Conservation (phyloP, 2,888 invertebrate species). For the Chrysopilus asiliformis region DNA sequence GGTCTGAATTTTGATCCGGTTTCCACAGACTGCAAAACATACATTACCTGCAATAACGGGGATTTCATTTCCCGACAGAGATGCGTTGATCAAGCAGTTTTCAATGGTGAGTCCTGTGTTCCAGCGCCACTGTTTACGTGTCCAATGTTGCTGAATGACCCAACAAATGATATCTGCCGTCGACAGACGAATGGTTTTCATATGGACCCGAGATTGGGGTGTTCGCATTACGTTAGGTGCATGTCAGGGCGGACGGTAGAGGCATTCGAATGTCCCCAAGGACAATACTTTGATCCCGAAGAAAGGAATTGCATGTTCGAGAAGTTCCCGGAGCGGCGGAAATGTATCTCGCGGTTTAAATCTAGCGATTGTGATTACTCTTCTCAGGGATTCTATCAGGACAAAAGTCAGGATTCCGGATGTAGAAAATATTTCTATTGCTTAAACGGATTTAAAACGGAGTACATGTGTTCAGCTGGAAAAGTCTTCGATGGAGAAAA, state of each 20-base stretch:
- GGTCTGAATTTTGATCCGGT: conserved; percentile 27
- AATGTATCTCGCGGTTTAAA: conserved; percentile 18
- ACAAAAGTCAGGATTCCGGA: conserved; percentile 30
- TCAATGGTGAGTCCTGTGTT: conserved; percentile 27
- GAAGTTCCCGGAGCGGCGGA: conserved; percentile 18
- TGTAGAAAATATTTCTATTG: conserved; percentile 46
- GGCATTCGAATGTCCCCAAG: conserved; percentile 21
- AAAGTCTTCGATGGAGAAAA: conserved; percentile 45
- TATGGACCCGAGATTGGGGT: conserved; percentile 25
- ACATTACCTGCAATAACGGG: conserved; percentile 25
- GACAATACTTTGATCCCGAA: conserved; percentile 27
- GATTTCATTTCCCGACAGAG: conserved; percentile 19
- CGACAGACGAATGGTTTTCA: conserved; percentile 40
- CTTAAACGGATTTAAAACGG: conserved; percentile 39
- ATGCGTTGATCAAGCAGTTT: conserved; percentile 25
- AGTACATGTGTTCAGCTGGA: conserved; percentile 37
- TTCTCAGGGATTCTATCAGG: conserved; percentile 35
- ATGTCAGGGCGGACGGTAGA: conserved; percentile 20
- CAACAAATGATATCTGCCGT: conserved; percentile 30
- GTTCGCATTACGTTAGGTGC: conserved; percentile 29
- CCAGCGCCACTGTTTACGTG: conserved; percentile 22
- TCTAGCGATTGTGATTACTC: conserved; percentile 21
- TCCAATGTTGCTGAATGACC: conserved; percentile 12
- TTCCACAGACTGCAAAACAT: conserved; percentile 25
- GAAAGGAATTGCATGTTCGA: conserved; percentile 20